Conservation (phyloP, 2,797 vertebrate genomes). For the Amblyraja radiata region DNA sequence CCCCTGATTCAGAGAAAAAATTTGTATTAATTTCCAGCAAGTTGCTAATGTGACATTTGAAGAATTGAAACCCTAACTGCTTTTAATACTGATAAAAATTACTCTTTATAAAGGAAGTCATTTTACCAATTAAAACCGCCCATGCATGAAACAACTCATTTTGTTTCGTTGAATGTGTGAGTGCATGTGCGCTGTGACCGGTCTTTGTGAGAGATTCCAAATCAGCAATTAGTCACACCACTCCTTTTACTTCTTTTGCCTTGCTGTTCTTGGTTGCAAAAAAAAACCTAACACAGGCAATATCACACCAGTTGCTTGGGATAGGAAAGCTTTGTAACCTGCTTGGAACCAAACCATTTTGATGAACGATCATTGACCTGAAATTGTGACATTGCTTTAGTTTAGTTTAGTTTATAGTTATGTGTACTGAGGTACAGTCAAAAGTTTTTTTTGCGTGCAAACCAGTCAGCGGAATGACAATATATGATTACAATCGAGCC, state of each 20-base stretch:
- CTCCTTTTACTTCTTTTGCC: neutral
- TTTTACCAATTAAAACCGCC: constrained; percentile 34
- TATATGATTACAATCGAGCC: too few relatives aligned
- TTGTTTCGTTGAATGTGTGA: constrained; percentile 6
- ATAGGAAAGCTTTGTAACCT: neutral
- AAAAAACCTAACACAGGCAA: neutral
- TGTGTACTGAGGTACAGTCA: too few relatives aligned
- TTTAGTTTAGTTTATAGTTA: too few relatives aligned
- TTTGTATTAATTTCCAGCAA: constrained; percentile 23
- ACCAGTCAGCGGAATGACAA: too few relatives aligned
- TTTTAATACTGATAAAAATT: constrained; percentile 36
- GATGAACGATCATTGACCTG: neutral
- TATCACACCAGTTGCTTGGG: neutral
- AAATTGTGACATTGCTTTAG: too few relatives aligned
- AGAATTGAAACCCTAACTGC: constrained; percentile 27
- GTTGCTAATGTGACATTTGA: constrained; percentile 35
- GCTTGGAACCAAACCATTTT: neutral
- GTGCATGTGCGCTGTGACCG: neutral
- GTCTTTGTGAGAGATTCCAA: neutral
- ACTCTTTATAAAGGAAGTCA: constrained; percentile 31
- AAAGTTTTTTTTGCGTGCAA: too few relatives aligned
- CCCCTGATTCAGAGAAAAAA: neutral
- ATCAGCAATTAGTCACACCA: constrained; percentile 24
- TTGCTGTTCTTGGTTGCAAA: neutral
- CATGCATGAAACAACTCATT: constrained; percentile 36